A percentile compares a stretch with the other conserved stretches of the same genome.
Evolutionary conservation across 2,113 vertebrate genomes (phyloP).

Genomic region (Thymallus thymallus): DNA sequence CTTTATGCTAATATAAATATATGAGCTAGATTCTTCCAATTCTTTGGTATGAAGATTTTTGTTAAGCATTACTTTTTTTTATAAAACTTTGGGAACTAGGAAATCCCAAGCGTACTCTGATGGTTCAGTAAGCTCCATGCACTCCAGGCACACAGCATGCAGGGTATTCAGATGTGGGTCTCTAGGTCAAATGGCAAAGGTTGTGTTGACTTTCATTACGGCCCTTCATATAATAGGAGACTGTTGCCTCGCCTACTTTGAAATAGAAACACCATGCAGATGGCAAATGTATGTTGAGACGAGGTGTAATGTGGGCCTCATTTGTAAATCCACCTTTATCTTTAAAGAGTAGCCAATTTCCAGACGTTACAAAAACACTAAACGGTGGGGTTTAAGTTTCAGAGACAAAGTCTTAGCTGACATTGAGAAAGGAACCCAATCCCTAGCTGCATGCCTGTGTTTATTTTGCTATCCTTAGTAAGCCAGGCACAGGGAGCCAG

Average conservation of each 20-base stretch:
- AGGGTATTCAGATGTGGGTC: constrained; percentile 9
- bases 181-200: constrained; percentile 14
- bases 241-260: constrained; percentile 42
- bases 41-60: too few species aligned
- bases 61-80: too few species aligned
- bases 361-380: constrained; percentile 23
- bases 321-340: constrained; percentile 59
- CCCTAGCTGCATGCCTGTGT: constrained; percentile 61
- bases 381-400: constrained; percentile 43
- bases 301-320: constrained; percentile 45
- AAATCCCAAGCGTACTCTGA: too few species aligned
- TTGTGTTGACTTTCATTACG: constrained; percentile 21
- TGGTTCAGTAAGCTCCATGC: not conserved
- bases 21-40: too few species aligned
- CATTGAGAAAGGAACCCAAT: constrained; percentile 48
- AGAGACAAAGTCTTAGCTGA: constrained; percentile 26
- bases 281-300: constrained; percentile 47
- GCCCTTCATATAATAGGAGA: constrained; percentile 9
- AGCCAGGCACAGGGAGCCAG: constrained; percentile 42
- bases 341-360: constrained; percentile 49
- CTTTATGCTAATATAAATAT: too few species aligned
- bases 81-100: too few species aligned
- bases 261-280: constrained; percentile 50
- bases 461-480: constrained; percentile 61
- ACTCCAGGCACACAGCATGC: constrained; percentile 3